Evolutionary conservation across 2,888 invertebrate species (phyloP).

Genomic region (Desoria tigrina): DNA sequence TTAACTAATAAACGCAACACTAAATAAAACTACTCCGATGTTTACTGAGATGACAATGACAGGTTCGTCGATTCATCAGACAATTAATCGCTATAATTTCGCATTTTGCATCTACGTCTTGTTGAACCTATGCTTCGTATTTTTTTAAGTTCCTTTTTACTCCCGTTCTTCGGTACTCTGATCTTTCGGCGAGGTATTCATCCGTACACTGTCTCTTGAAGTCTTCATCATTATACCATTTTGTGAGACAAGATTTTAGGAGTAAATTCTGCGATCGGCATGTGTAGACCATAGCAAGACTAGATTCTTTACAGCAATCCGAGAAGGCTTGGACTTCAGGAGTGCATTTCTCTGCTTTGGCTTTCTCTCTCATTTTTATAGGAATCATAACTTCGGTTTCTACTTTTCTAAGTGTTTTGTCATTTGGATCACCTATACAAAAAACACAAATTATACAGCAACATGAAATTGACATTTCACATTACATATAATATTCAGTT

Average conservation of each 20-base stretch:
- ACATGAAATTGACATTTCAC: no score
- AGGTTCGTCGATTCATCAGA: no score
- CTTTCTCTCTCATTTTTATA: conserved; percentile 80
- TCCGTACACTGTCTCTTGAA: conserved; percentile 74
- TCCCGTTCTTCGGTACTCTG: conserved; percentile 80
- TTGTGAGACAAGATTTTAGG: conserved; percentile 70
- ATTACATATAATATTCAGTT: no score
- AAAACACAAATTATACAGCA: background rate
- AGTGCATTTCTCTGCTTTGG: conserved; percentile 71
- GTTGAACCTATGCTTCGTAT: conserved; percentile 25
- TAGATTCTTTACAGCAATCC: conserved; percentile 70
- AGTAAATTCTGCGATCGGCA: conserved; percentile 72
- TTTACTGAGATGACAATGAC: no score
- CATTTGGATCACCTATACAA: conserved; percentile 77
- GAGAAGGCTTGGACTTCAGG: conserved; percentile 67
- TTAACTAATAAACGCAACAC: no score
- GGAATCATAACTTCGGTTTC: conserved; percentile 87
- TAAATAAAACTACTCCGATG: no score
- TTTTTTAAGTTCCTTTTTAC: conserved; percentile 56
- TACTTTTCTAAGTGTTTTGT: conserved; percentile 77
- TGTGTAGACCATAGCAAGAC: conserved; percentile 70
- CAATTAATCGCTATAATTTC: no score
- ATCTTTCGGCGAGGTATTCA: conserved; percentile 77
- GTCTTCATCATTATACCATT: conserved; percentile 75
- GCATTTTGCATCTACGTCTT: no score